Evolutionary conservation across 2,797 vertebrate genomes (phyloP).

Genomic region (Coendou prehensilis): DNA sequence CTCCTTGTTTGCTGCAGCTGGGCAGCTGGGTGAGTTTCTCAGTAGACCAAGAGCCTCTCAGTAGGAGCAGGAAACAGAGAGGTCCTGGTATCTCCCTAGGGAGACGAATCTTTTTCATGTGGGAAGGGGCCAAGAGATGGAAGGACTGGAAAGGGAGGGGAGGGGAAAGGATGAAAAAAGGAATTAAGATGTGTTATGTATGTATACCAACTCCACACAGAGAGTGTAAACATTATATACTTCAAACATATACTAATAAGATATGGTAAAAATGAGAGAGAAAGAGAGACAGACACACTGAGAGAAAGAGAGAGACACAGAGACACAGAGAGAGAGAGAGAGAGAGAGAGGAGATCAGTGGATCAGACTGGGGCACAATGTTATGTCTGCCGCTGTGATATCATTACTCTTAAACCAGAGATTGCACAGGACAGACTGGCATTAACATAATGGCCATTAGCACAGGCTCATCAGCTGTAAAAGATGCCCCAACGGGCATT

Average conservation of each 20-base stretch:
- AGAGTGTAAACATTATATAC: background rate
- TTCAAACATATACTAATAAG: background rate
- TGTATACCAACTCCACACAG: background rate
- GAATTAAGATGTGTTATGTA: background rate
- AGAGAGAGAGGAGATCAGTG: background rate
- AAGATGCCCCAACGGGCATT: accelerated
- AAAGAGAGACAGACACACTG: background rate
- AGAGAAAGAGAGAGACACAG: too few species aligned
- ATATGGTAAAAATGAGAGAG: background rate
- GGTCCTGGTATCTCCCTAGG: background rate
- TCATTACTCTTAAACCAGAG: background rate
- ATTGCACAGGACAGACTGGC: accelerated
- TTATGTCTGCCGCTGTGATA: accelerated
- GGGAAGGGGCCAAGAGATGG: background rate
- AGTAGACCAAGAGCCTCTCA: background rate
- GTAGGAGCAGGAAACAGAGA: background rate
- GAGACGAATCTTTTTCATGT: background rate
- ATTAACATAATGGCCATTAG: background rate
- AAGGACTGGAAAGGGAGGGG: background rate
- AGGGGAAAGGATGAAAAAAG: background rate
- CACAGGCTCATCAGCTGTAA: background rate
- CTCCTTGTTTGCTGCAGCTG: background rate
- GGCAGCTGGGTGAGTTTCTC: background rate
- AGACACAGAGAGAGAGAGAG: background rate
- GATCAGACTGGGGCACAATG: background rate